Evolutionary conservation across 2,797 vertebrate species (phyloP), one percentile per base, ranked within the genome.

Genomic region (Galaxias olidus): DNA sequence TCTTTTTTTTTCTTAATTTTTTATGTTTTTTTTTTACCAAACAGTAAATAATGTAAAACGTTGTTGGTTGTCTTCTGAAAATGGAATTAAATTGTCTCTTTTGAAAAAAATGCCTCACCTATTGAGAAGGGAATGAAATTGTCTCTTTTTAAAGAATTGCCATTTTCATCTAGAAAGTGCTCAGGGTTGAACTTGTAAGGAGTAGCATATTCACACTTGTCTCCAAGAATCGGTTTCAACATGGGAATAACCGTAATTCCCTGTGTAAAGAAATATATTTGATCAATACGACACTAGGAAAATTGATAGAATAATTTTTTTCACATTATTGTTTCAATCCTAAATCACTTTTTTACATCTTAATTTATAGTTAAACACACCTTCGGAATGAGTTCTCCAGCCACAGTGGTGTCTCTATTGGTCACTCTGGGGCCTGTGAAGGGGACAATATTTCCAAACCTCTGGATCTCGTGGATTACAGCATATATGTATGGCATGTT

Each of bases 311-410:
- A 10, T 11, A 5, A 50, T n/a, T 5, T 11, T 48, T 1, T 48
- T 48, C 5, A 48, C n/a, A 48, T 48, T 6, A 48, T 7, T 49
- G 15, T n/a, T 13, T 15, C 47, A 49, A 49, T 9, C 9, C n/a
- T n/a, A n/a, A n/a, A 49, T 5, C 47, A 2, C 47, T 49, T 49
- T 9, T 49, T 9, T 15, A 19, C 18, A 12, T 17, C 18, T 8
- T 17, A 17, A n/a, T 8, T 52, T 17, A 1, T 19, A 19, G 10
- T 15, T 8, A 58, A 9, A 58, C 56, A 14, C 56, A 94, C 94
- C 91, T 96, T 94, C 20, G 93, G 93, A 56, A 95, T 68, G 1
- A 49, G 42, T 76, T 88, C 94, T 1, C 88, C 84, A 46, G 73
- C 80, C 3, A 96, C 0, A 0, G 13, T 68, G 0, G 89, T 87